Percentiles rank a stretch among this genome's conserved stretches.
Evolutionary conservation across 1,140 invertebrate genomes (phyloP).

Genomic region (Neotoxoptera formosana): DNA sequence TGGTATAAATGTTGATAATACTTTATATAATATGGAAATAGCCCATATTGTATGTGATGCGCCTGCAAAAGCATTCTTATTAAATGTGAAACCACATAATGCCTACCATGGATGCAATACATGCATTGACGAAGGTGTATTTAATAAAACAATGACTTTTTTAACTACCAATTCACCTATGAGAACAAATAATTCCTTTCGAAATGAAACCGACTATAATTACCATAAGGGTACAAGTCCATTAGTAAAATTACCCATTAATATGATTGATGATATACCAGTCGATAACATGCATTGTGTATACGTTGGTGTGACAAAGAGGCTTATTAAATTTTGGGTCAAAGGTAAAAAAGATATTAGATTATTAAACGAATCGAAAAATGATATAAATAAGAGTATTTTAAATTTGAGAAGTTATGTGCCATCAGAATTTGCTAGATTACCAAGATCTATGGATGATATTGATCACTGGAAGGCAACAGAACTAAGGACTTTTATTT

Average conservation of each 20-base stretch:
- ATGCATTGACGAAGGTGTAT: slow-evolving; percentile 6
- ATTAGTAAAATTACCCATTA: neutral
- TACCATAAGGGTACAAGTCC: neutral
- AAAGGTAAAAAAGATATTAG: neutral
- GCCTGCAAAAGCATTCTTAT: slow-evolving; percentile 18
- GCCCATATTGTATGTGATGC: slow-evolving; percentile 5
- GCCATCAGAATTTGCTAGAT: neutral
- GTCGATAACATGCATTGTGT: neutral
- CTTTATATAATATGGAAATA: neutral
- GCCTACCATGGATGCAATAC: neutral
- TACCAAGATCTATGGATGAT: neutral
- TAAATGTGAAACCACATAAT: slow-evolving; percentile 16
- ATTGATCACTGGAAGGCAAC: neutral
- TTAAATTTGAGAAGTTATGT: too few relatives aligned
- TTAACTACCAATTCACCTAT: neutral
- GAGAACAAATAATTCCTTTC: neutral
- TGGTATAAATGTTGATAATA: neutral
- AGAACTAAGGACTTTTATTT: neutral
- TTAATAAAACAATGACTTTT: slow-evolving; percentile 3
- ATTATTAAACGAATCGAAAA: neutral
- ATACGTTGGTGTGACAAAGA: neutral
- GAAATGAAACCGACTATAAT: neutral
- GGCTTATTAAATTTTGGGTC: neutral
- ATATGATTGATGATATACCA: neutral
- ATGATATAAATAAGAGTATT: too few relatives aligned